Evolutionary conservation across 2,797 vertebrate genomes (phyloP).

Genomic region (Syndactyla subalaris): DNA sequence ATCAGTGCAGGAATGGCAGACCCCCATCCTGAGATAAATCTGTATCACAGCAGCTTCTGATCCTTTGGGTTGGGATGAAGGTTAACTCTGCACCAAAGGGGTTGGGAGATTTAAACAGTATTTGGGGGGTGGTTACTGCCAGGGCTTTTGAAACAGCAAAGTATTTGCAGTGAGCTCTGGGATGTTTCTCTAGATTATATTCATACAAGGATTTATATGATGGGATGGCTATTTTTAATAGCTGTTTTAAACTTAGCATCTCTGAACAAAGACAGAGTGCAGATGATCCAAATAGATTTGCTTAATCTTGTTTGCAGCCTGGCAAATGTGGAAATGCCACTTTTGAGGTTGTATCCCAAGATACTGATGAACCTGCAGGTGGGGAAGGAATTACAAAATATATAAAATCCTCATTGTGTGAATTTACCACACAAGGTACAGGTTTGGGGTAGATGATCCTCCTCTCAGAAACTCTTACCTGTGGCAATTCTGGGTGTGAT

Average conservation of each 20-base stretch:
- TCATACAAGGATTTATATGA: neutral
- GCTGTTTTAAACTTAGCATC: neutral
- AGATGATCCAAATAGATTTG: neutral
- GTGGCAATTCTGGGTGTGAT: neutral
- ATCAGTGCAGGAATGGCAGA: neutral
- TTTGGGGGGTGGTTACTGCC: neutral
- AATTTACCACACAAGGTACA: rapidly evolving
- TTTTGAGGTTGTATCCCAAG: neutral
- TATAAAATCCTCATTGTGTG: neutral
- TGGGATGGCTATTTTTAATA: neutral
- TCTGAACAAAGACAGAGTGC: neutral
- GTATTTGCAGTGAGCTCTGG: neutral
- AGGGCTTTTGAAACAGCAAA: neutral
- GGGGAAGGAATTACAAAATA: neutral
- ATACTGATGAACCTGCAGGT: neutral
- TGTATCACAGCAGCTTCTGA: neutral
- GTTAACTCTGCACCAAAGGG: neutral
- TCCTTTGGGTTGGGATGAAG: neutral
- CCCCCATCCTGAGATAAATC: neutral
- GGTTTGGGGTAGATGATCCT: neutral
- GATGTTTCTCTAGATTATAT: neutral
- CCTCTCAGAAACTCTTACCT: neutral
- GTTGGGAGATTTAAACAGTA: neutral
- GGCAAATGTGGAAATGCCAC: neutral
- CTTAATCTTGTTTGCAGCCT: neutral